Percentiles rank a stretch among this genome's conserved stretches.
Conservation (phyloP, 1,140 invertebrate species). For the Bombus cullumanus region DNA sequence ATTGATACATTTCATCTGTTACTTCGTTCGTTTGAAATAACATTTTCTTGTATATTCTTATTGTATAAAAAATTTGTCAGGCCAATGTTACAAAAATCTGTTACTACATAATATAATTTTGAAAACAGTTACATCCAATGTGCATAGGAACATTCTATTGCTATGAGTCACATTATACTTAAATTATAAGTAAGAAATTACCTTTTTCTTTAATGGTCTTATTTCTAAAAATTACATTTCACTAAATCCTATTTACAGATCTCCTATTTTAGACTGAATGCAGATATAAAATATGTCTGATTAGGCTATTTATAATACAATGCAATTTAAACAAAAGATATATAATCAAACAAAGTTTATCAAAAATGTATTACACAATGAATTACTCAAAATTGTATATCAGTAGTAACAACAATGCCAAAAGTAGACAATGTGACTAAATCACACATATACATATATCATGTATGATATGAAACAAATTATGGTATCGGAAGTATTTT, state of each 20-base stretch:
- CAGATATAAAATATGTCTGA: conserved; percentile 48
- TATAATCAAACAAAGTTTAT: conserved; percentile 34
- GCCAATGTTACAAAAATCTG: conserved; percentile 35
- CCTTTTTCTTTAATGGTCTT: conserved; percentile 56
- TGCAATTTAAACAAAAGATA: conserved; percentile 49
- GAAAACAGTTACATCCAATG: conserved; percentile 52
- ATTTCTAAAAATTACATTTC: conserved; percentile 58
- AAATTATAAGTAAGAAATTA: conserved; percentile 64
- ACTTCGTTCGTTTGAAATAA: conserved; percentile 15
- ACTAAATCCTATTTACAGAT: conserved; percentile 72
- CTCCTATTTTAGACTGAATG: conserved; percentile 50
- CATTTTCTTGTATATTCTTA: not conserved
- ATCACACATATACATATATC: conserved; percentile 2
- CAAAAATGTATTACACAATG: conserved; percentile 54
- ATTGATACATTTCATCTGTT: conserved; percentile 24
- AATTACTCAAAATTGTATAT: conserved; percentile 60
- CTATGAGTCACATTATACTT: conserved; percentile 46
- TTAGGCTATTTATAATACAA: conserved; percentile 55
- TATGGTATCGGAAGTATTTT: conserved; percentile 43
- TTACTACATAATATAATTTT: conserved; percentile 41
- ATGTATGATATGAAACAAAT: conserved; percentile 25
- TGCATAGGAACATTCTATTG: conserved; percentile 66
- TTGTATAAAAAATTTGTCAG: conserved; percentile 23
- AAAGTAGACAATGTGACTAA: conserved; percentile 51
- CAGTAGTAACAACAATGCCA: conserved; percentile 63